Base-by-base conservation (phyloP, 2,888 invertebrate species). In the Drosophila monieri region DNA sequence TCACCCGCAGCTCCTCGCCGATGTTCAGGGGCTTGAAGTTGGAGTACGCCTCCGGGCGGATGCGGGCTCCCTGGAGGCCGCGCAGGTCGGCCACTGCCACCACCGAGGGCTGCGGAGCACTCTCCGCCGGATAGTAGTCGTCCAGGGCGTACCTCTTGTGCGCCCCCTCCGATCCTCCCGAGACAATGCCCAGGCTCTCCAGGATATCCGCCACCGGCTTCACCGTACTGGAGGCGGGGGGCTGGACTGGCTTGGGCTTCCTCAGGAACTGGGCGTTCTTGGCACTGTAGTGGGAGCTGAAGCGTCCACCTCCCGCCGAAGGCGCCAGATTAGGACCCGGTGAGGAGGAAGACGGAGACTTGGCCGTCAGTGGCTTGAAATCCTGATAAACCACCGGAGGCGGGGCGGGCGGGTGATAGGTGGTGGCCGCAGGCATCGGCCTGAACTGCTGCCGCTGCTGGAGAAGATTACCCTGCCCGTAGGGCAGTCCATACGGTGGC, bases 281-380 rank as follows among this genome's bases (percentile, higher is more conserved):
- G 4, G 92, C 92, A 58, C 89, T 92, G 68, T 93, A 93, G 14
- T 91, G 92, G 83, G 93, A 91, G 67, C 92, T 92, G 43, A 88
- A 92, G 4, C 39, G 18, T 18, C 15, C 39, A 2, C 39, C 39
- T 10, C 15, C 39, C 1, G 56, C 41, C 0, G 44, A n/a, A 0
- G 57, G 35, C 0, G 56, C 35, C 0, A 43, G 14, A 6, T 23
- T 23, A 4, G 49, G 39, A 49, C 74, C 77, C 1, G 70, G 76
- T 27, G 64, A 71, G 8, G 53, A 71, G 0, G 35, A 1, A 14
- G 35, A n/a, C 6, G 35, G 35, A 14, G 35, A 35, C 35, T 35
- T 35, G 35, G 35, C 35, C 6, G 86, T 77, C 0, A 84, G 64
- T 0, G 89, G 88, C 21, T 76, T 88, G 4, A 89, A 86, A 6